A percentile compares a stretch with the other conserved stretches of the same genome.
Evolutionary conservation across 2,797 vertebrate species (phyloP).

Genomic region (Coregonus suidteri): DNA sequence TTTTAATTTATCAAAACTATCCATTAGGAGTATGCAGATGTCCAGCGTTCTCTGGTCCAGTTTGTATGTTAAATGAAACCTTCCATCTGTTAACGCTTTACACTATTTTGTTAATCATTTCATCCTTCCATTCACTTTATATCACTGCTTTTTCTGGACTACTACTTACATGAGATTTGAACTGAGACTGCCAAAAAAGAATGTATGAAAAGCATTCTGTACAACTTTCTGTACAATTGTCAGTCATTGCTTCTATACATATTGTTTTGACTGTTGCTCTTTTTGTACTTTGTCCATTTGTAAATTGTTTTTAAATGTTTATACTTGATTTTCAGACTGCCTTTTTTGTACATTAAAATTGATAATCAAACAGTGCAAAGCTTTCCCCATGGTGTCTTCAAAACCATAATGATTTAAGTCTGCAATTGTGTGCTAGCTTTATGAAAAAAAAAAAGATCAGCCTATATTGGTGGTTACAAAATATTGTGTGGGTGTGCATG

Average conservation of each 20-base stretch:
- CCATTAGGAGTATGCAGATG: constrained; percentile 60
- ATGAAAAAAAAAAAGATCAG: constrained; percentile 80
- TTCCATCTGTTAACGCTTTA: constrained; percentile 38
- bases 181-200: constrained; percentile 82
- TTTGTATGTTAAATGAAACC: constrained; percentile 60
- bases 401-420: constrained; percentile 86
- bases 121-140: constrained; percentile 49
- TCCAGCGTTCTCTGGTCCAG: constrained; percentile 27
- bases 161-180: constrained; percentile 57
- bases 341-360: constrained; percentile 99
- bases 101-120: constrained; percentile 43
- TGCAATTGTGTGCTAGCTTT: constrained; percentile 88
- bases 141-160: constrained; percentile 50
- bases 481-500: constrained; percentile 95
- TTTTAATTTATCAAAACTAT: constrained; percentile 64
- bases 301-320: constrained; percentile 99
- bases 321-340: constrained; percentile 99
- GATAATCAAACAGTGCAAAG: constrained; percentile 91
- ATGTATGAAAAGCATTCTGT: constrained; percentile 78
- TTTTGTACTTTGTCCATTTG: constrained; percentile 99
- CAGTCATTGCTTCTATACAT: constrained; percentile 74
- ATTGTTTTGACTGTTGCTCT: constrained; percentile 82
- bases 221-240: constrained; percentile 73
- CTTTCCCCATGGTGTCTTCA: constrained; percentile 95
- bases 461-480: constrained; percentile 88